Base-by-base conservation (phyloP, 2,113 vertebrate species). In the Pampusana beccarii region DNA sequence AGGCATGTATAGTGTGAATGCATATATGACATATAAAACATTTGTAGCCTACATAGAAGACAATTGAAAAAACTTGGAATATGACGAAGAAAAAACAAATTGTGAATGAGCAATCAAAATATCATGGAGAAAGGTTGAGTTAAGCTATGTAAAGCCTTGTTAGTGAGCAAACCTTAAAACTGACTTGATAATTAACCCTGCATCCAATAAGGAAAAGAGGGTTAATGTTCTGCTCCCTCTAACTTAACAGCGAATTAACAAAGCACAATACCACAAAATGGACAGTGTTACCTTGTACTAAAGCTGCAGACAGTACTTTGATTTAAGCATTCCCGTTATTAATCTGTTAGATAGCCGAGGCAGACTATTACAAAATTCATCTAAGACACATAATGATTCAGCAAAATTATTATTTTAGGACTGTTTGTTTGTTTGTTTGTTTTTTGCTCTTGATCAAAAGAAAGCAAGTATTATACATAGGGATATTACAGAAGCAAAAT, bases 31-130 rank as follows among this genome's bases (percentile, higher is more conserved):
- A 86, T 20, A 75, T 58, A 77, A 95, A 88, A 88, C 54, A 70
- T 71, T 87, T 81, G 42, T 57, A 64, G 19, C 24, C 44, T 80
- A 38, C 9, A 51, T 28, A 80, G 17, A 28, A 80, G 36, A 71
- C 6, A 57, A 67, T 95, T 64, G 20, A 83, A 90, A 93, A 90
- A 40, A n/a, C 26, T 80, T 93, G 74, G 67, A 90, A 92, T 31
- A 28, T 7, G 3, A 93, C 29, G 14, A 91, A 65, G 93, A 67
- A 31, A 25, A 88, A 50, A 6, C 48, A 78, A 61, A 21, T 40
- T 54, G 25, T 73, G 48, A 92, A 87, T 77, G 91, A 71, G 8
- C 61, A 62, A 54, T 44, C 8, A 66, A 90, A 93, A 92, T 80
- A 36, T 1, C 7, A 54, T 6, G 28, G 36, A 44, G 67, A 82